Conservation (phyloP, 2,888 invertebrate genomes). For the Phragmatobia fuliginosa region DNA sequence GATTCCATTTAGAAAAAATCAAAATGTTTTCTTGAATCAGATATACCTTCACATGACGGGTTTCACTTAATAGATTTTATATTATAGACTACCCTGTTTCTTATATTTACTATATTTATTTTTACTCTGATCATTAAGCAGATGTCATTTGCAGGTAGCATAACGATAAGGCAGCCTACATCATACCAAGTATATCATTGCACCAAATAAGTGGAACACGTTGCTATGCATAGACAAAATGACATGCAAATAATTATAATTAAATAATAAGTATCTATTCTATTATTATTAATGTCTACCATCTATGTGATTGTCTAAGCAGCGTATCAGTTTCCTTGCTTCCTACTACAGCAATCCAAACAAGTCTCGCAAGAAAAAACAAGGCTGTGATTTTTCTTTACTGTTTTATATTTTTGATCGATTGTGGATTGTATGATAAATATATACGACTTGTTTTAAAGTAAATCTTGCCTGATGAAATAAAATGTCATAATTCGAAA, state of each 20-base stretch:
- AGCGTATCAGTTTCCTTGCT: neutral
- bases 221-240: neutral
- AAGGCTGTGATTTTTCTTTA: no score
- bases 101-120: neutral
- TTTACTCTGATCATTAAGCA: neutral
- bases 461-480: no score
- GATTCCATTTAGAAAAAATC: no score
- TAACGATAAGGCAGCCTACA: neutral
- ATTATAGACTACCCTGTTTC: neutral
- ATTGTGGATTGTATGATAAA: no score
- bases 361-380: neutral
- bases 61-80: neutral
- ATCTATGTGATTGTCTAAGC: neutral
- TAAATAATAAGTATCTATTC: constrained; percentile 1
- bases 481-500: no score
- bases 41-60: no score
- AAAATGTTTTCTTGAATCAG: no score
- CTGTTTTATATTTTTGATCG: no score
- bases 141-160: neutral
- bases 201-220: neutral
- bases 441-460: no score
- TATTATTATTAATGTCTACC: neutral
- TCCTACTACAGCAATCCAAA: neutral
- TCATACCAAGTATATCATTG: neutral
- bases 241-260: neutral